Percentiles rank a stretch among this genome's conserved stretches.
Conservation (phyloP, 2,113 vertebrate species). For the Vimba vimba region DNA sequence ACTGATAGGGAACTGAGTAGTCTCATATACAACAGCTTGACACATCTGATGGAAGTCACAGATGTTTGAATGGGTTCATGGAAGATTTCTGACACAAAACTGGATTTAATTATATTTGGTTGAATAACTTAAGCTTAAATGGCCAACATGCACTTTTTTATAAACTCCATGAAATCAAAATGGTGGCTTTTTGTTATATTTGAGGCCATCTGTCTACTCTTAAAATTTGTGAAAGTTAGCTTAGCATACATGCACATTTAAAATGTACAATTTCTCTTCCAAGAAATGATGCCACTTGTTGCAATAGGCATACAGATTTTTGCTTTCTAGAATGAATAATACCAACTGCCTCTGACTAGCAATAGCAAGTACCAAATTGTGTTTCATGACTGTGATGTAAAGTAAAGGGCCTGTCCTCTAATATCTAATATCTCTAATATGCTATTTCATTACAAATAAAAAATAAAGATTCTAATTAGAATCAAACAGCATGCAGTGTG, state of each 20-base stretch:
- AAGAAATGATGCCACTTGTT: neutral
- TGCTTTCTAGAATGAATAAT: neutral
- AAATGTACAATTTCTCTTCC: neutral
- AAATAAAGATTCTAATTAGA: neutral
- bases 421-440: neutral
- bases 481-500: neutral
- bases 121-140: neutral
- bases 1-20: neutral
- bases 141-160: neutral
- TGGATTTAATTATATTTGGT: neutral
- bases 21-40: neutral
- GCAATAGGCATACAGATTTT: neutral
- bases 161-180: neutral
- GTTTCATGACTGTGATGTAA: neutral
- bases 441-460: neutral
- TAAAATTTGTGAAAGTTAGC: neutral
- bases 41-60: neutral
- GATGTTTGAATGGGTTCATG: neutral
- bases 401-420: neutral
- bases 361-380: neutral
- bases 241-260: neutral
- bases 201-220: neutral
- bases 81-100: neutral
- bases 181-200: neutral
- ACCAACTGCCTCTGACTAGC: too few species aligned